A percentile compares a stretch with the other conserved stretches of the same genome.
phyloP scores from a whole-genome alignment of 1,140 invertebrate genomes.

The Drosophila lini region DNA sequence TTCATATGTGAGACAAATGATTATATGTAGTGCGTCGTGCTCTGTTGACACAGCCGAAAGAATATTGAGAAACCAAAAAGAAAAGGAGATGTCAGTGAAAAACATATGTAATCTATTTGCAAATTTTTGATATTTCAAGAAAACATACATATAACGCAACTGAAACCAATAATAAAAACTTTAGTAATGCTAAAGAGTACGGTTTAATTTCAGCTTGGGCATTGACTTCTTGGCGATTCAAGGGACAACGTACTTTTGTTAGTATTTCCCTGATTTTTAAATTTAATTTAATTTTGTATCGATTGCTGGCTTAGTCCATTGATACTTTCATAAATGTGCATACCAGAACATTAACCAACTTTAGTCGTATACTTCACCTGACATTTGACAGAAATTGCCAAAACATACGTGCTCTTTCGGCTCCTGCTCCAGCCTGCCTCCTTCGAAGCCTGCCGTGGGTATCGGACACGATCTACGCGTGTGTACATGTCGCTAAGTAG shows the following conservation, averaged over 20 bases:
- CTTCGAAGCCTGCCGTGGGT: slow-evolving; percentile 7
- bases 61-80: slow-evolving; percentile 32
- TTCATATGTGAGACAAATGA: slow-evolving; percentile 55
- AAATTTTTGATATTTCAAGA: slow-evolving; percentile 67
- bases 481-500: slow-evolving; percentile 79
- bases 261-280: neutral
- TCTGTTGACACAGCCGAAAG: slow-evolving; percentile 50
- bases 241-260: too few relatives aligned
- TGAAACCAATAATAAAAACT: slow-evolving; percentile 65
- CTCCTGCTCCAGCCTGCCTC: slow-evolving; percentile 7
- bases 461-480: slow-evolving; percentile 61
- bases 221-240: too few relatives aligned
- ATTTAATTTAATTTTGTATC: neutral
- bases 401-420: slow-evolving; percentile 22
- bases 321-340: neutral
- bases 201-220: neutral
- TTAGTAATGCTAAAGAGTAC: slow-evolving; percentile 34
- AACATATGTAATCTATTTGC: slow-evolving; percentile 56
- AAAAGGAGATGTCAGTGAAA: slow-evolving; percentile 37
- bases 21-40: slow-evolving; percentile 66
- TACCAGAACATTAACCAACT: slow-evolving; percentile 1
- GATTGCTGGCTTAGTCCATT: neutral
- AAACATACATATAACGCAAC: slow-evolving; percentile 50
- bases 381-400: slow-evolving; percentile 32
- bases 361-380: slow-evolving; percentile 9